Evolutionary conservation across 2,888 invertebrate species (phyloP), one percentile per base, ranked within the genome.

Genomic region (Ormyrus pomaceus): DNA sequence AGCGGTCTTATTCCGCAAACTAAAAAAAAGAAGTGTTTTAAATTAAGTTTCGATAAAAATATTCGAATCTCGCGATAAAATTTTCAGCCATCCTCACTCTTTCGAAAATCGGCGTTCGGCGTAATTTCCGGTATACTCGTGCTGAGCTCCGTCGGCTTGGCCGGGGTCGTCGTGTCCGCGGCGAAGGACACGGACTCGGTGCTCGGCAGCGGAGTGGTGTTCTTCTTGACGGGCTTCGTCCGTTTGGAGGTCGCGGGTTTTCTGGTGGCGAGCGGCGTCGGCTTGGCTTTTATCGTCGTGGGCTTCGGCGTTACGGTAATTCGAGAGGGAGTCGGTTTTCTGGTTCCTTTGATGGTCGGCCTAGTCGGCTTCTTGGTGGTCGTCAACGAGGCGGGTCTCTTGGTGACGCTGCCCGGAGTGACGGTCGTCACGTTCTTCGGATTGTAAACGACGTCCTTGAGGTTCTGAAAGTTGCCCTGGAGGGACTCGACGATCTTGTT

Each of bases 1-100:
- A 96, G 91, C 4, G 97, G 97, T 80, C 97, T 93, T 61, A 97
- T 94, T 58, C 98, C 98, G 90, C 98, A 98, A 87, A 96, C 98
- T 97, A 92, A 62, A 76, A 69, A n/a, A 1, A 5, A 34, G 58
- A 65, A 48, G 6, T 46, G 55, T 53, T 66, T 11, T 45, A 68
- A 6, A 55, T 55, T 6, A 53, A 51, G 19, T 34, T 53, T 9
- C 19, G 2, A 45, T 1, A 64, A 64, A 19, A 19, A 19, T 1
- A 19, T 19, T 19, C 19, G 19, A 19, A 0, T 0, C 19, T 19
- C 19, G 11, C 8, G 6, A 34, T 9, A 8, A 7, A 5, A 62
- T 8, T 19, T 7, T 62, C 8, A 48, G 0, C 1, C 1, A 8
- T 3, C 74, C 86, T 85, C 85, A 90, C 90, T 87, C 73, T 84